These are phyloP conservation scores for Falco naumanni DNA, from an alignment of 2,797 vertebrate species.

Conservation along the genomic window DNA sequence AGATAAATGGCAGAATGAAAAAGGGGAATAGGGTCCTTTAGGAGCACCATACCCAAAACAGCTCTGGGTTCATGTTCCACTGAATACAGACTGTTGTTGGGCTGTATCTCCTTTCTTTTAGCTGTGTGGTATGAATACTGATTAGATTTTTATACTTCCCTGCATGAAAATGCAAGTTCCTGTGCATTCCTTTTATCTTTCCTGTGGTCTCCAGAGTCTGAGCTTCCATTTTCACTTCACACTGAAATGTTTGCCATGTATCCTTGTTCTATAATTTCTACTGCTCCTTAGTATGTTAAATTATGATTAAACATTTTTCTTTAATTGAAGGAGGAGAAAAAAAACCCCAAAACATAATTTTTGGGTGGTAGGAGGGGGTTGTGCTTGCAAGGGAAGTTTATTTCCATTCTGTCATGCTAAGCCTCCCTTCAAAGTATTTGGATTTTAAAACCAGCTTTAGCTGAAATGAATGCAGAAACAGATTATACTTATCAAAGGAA, in stretches of 20 bases:
- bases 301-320: slow-evolving; percentile 7
- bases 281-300: not conserved
- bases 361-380: not conserved
- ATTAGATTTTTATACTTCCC: not conserved
- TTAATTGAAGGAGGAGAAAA: not conserved
- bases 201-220: not conserved
- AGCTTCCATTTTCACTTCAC: not conserved
- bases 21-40: not conserved
- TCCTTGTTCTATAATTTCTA: not conserved
- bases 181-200: not conserved
- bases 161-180: not conserved
- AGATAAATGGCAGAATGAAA: not conserved
- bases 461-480: slow-evolving; percentile 12
- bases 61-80: not conserved
- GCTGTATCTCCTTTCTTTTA: not conserved
- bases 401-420: slow-evolving; percentile 46
- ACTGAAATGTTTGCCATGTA: not conserved
- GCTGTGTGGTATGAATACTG: not conserved
- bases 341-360: not conserved
- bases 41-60: not conserved
- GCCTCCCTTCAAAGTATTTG: slow-evolving; percentile 27
- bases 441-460: slow-evolving; percentile 43
- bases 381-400: slow-evolving; percentile 39
- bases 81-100: not conserved
- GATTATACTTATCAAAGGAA: slow-evolving; percentile 48